A percentile compares a stretch with the other conserved stretches of the same genome.
phyloP scores from a whole-genome alignment of 1,140 invertebrate species.

The Eriosoma lanigerum region DNA sequence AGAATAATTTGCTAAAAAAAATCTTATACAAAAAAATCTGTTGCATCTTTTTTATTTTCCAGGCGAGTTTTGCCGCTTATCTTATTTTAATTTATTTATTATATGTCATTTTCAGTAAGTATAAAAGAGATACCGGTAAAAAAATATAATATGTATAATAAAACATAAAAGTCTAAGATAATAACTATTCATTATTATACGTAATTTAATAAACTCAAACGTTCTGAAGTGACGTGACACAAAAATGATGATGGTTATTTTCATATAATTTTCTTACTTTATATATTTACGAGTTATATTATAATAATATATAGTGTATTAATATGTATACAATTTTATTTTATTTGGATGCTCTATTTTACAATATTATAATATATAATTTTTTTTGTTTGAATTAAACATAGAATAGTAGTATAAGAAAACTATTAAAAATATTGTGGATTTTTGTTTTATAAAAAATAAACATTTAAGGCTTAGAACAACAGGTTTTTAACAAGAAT shows the following conservation, averaged over 20 bases:
- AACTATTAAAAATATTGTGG: too few relatives aligned
- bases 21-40: constrained; percentile 16
- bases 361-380: too few relatives aligned
- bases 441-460: too few relatives aligned
- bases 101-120: constrained; percentile 2
- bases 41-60: neutral
- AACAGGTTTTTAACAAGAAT: too few relatives aligned
- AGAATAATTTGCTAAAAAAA: constrained; percentile 31
- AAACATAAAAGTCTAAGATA: neutral
- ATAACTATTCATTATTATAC: constrained; percentile 16
- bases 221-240: constrained; percentile 7
- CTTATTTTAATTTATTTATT: constrained; percentile 7
- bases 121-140: neutral
- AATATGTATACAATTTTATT: too few relatives aligned
- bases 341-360: too few relatives aligned
- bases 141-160: neutral
- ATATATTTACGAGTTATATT: too few relatives aligned
- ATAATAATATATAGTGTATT: too few relatives aligned
- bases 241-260: constrained; percentile 1
- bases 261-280: neutral
- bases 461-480: too few relatives aligned
- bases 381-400: too few relatives aligned
- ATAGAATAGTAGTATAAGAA: too few relatives aligned
- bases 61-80: neutral
- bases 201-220: constrained; percentile 24